Conservation (phyloP, 2,888 invertebrate species). For the Ryuthela nishihirai region DNA sequence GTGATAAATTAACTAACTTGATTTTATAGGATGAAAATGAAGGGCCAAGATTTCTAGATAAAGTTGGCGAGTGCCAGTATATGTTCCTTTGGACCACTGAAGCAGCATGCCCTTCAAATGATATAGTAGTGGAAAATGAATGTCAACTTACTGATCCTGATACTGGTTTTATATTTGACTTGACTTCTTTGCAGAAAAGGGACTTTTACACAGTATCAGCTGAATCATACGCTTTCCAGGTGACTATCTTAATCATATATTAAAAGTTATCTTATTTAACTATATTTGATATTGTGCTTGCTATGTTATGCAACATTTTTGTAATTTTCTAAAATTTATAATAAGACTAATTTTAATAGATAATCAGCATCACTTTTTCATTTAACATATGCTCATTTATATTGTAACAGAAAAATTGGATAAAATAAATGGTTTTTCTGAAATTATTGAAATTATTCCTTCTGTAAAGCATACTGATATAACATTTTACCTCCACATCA, state of each 20-base stretch:
- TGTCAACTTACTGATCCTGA: constrained; percentile 44
- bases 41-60: constrained; percentile 18
- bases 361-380: too few relatives aligned
- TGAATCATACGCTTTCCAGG: not conserved
- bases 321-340: too few relatives aligned
- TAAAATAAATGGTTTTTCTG: too few relatives aligned
- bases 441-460: too few relatives aligned
- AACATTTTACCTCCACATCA: too few relatives aligned
- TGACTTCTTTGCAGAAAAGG: constrained; percentile 42
- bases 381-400: too few relatives aligned
- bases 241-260: not conserved
- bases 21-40: not conserved
- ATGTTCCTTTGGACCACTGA: constrained; percentile 47
- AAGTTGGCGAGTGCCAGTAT: constrained; percentile 45
- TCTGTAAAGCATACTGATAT: too few relatives aligned
- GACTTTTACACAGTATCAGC: constrained; percentile 44
- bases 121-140: constrained; percentile 19
- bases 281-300: not conserved
- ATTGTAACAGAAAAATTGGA: too few relatives aligned
- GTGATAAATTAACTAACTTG: not conserved
- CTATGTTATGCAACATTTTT: too few relatives aligned
- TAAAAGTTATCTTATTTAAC: not conserved
- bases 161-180: constrained; percentile 44
- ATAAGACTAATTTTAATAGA: too few relatives aligned
- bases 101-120: constrained; percentile 46